These are phyloP conservation scores for Lordiphosa andalusiaca DNA, from an alignment of 2,888 invertebrate species.

Conservation along the genomic window DNA sequence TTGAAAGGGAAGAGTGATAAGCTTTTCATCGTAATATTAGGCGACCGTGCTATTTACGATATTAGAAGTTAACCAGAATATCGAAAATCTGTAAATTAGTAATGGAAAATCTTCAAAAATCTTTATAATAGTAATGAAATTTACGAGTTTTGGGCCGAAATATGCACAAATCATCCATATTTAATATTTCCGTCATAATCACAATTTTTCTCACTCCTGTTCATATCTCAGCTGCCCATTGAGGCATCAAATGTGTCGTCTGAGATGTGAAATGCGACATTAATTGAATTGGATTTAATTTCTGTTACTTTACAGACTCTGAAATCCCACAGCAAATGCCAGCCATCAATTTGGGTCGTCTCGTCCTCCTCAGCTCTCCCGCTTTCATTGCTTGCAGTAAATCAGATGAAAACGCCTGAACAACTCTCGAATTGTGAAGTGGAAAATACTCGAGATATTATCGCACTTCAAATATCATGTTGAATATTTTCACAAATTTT, in stretches of 20 bases:
- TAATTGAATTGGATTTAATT: conserved; percentile 12
- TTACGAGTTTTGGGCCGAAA: no score
- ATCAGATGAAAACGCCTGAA: conserved; percentile 3
- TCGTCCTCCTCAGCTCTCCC: neutral
- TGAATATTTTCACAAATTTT: conserved; percentile 2
- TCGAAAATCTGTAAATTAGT: no score
- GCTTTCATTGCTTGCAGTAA: neutral
- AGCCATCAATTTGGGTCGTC: neutral
- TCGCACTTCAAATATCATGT: conserved; percentile 10
- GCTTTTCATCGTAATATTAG: no score
- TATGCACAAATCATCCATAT: no score
- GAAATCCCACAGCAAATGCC: conserved; percentile 4
- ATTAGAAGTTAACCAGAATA: no score
- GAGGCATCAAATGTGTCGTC: conserved; percentile 12
- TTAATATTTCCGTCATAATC: neutral
- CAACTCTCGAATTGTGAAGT: conserved; percentile 6
- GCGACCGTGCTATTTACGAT: no score
- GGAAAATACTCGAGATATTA: conserved; percentile 7
- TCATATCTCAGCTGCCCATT: conserved; percentile 7
- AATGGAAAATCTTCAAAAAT: no score
- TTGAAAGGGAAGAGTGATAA: no score
- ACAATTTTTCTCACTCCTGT: neutral
- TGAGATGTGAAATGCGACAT: conserved; percentile 5
- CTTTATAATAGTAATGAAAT: no score
- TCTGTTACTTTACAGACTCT: conserved; percentile 5